A percentile compares a stretch with the other conserved stretches of the same genome.
phyloP scores from a whole-genome alignment of 2,797 vertebrate species.

The Apogon talboti region DNA sequence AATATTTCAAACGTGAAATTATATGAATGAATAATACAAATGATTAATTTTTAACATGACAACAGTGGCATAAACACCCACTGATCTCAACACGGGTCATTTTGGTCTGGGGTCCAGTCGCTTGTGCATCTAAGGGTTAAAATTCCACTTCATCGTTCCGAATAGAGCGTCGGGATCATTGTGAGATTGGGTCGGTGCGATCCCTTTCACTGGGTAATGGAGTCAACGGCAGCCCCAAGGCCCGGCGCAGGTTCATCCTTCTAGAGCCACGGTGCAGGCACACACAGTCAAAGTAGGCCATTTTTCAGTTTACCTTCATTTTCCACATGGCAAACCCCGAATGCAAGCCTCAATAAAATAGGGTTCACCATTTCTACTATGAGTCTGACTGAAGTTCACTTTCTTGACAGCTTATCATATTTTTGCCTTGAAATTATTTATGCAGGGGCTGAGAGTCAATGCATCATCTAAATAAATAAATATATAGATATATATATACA shows the following conservation, averaged over 20 bases:
- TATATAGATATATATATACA: too few relatives aligned
- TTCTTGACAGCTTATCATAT: conserved; percentile 58
- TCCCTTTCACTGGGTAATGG: conserved; percentile 24
- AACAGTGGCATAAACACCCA: too few relatives aligned
- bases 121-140: too few relatives aligned
- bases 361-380: conserved; percentile 35
- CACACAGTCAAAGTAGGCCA: conserved; percentile 34
- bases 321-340: conserved; percentile 58
- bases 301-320: conserved; percentile 66
- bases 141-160: conserved; percentile 28
- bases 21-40: too few relatives aligned
- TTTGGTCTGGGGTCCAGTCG: background rate
- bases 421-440: conserved; percentile 46
- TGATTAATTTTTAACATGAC: too few relatives aligned
- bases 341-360: conserved; percentile 49
- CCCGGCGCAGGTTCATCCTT: conserved; percentile 14
- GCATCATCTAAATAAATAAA: conserved; percentile 25
- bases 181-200: conserved; percentile 18
- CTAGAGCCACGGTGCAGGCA: conserved; percentile 23
- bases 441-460: conserved; percentile 30
- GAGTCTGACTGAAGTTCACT: conserved; percentile 46
- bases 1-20: too few relatives aligned
- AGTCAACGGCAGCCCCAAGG: conserved; percentile 21
- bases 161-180: conserved; percentile 30
- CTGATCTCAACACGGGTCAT: too few relatives aligned